Base-by-base conservation (phyloP, 1,140 invertebrate species). In the Drosophila novamexicana region DNA sequence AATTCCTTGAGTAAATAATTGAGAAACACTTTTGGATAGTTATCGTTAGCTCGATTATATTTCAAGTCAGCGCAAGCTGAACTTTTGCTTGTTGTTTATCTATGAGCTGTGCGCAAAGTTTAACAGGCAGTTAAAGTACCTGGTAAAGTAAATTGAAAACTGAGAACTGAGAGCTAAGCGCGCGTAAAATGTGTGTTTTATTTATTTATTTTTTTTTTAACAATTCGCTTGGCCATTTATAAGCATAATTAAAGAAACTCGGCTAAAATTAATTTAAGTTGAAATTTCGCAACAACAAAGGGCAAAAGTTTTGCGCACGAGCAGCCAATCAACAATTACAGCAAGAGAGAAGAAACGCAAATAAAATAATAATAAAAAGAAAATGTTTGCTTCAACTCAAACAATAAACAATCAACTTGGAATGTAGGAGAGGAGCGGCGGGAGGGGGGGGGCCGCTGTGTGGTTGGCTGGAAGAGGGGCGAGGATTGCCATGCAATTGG, bases 331-430 rank as follows among this genome's bases (percentile, higher is more conserved):
- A 34, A 59, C 53, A 61, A 57, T 64, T 29, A 45, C 37, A 71
- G 37, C 39, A 39, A 49, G 14, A 47, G 12, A 18, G 18, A 68
- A 62, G 63, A 57, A 45, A 18, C 22, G 40, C 58, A 72, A 52
- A 65, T 65, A 36, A 53, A 39, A 47, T 49, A 16, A 9, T 49
- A 45, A 61, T 36, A 39, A 44, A 57, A 58, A 66, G 56, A 67
- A 76, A 76, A 77, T 50, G 69, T 75, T 66, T 70, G 37, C 59
- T 42, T 29, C 42, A 58, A 65, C 16, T 53, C 74, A 47, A 85
- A 85, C 83, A 88, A 88, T 88, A 88, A 88, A 88, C 83, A 88
- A 88, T 88, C 83, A 88, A 89, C 54, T 77, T 71, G 77, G 47
- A 6, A 6, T 7, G 5, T 14, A n/a, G 50, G 22, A 8, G n/a